These are phyloP conservation scores for Aethes cnicana DNA, from an alignment of 2,888 invertebrate species.

Conservation along the genomic window DNA sequence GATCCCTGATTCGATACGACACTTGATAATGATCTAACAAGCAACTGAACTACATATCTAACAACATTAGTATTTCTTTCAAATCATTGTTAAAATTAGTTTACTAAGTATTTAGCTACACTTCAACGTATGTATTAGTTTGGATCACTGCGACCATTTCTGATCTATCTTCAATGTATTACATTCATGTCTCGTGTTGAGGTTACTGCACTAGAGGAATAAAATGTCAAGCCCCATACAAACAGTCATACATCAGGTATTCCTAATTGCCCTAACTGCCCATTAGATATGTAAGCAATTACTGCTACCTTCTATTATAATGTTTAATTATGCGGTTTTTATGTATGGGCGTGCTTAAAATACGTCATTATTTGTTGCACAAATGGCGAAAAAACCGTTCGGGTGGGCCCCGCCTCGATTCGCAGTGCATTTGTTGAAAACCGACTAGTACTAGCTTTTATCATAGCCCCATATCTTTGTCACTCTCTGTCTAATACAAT, in stretches of 20 bases:
- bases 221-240: conserved; percentile 26
- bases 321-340: conserved; percentile 31
- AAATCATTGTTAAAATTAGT: too few relatives aligned
- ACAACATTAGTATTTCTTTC: too few relatives aligned
- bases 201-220: conserved; percentile 4
- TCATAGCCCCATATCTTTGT: too few relatives aligned
- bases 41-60: too few relatives aligned
- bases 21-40: too few relatives aligned
- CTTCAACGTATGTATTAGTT: too few relatives aligned
- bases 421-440: conserved; percentile 52
- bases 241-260: conserved; percentile 23
- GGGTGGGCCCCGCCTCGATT: conserved; percentile 48
- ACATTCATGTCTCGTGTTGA: conserved; percentile 8
- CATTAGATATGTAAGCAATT: conserved; percentile 31
- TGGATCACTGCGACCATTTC: too few relatives aligned
- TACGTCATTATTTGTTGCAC: conserved; percentile 56
- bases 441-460: conserved; percentile 24
- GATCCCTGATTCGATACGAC: too few relatives aligned
- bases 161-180: too few relatives aligned
- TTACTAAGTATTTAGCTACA: too few relatives aligned
- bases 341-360: conserved; percentile 50
- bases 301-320: conserved; percentile 24
- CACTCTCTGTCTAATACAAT: too few relatives aligned
- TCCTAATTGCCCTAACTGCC: conserved; percentile 25
- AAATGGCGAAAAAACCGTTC: conserved; percentile 56